Evolutionary conservation across 2,113 vertebrate species (phyloP).

Genomic region (Elachura formosa): DNA sequence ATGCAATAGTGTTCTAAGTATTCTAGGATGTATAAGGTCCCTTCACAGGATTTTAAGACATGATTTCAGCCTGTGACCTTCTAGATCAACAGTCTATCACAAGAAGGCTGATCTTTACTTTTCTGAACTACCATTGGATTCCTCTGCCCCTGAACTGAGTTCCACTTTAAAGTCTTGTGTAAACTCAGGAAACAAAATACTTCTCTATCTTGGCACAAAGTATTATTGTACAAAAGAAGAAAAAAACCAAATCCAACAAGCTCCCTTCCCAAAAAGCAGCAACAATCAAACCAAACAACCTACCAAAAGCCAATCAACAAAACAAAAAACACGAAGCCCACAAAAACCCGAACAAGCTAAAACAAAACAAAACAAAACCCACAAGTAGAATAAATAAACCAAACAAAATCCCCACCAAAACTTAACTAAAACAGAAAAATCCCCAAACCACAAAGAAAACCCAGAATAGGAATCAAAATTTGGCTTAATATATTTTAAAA

Average conservation of each 20-base stretch:
- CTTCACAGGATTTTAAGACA: background rate
- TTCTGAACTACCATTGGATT: background rate
- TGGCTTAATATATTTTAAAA: background rate
- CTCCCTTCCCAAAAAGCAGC: accelerated
- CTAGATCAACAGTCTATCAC: background rate
- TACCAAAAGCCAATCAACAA: too few relatives aligned
- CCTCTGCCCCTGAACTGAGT: accelerated
- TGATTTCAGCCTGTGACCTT: background rate
- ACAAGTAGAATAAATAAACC: background rate
- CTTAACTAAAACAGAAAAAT: accelerated
- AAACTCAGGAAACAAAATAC: background rate
- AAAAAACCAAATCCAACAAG: background rate
- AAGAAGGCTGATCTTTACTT: background rate
- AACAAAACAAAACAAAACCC: background rate
- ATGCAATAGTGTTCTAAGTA: background rate
- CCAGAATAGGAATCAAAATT: background rate
- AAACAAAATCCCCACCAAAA: background rate
- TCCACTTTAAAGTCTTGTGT: background rate
- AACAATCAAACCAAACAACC: background rate
- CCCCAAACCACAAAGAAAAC: accelerated
- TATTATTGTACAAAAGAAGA: background rate
- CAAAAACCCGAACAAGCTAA: background rate
- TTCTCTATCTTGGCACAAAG: background rate
- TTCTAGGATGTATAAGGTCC: background rate
- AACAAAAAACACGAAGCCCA: background rate